phyloP scores from a whole-genome alignment of 2,888 invertebrate genomes.

The Ellobium chinense region DNA sequence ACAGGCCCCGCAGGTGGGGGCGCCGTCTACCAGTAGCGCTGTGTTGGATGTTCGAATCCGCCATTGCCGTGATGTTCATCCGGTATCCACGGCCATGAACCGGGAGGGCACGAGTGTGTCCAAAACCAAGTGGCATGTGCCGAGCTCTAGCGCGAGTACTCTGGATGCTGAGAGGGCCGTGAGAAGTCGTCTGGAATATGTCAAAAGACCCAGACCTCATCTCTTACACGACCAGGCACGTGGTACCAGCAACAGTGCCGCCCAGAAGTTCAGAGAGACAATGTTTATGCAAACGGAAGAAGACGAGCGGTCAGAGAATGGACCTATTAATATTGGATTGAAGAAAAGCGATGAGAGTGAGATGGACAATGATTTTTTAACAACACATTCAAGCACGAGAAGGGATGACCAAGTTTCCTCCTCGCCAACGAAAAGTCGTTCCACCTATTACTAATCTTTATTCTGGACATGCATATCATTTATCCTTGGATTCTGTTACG shows the following conservation, averaged over 20 bases:
- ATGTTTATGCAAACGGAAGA: too few species aligned
- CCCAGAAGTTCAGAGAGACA: too few species aligned
- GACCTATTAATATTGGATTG: background rate
- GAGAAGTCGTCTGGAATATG: conserved; percentile 10
- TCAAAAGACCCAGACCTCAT: background rate
- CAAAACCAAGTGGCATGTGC: conserved; percentile 50
- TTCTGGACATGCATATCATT: too few species aligned
- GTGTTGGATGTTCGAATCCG: conserved; percentile 5
- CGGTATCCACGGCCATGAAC: conserved; percentile 51
- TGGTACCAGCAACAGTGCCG: background rate
- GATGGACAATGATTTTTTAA: background rate
- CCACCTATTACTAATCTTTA: background rate
- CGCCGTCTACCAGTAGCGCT: background rate
- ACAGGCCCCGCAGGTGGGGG: background rate
- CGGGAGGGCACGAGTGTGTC: conserved; percentile 49
- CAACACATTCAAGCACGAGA: background rate
- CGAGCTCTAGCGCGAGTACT: conserved; percentile 13
- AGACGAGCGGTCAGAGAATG: too few species aligned
- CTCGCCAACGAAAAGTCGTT: conserved; percentile 1
- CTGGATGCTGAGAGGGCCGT: conserved; percentile 15
- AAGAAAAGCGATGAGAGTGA: background rate
- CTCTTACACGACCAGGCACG: background rate
- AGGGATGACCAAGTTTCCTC: background rate
- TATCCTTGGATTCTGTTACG: too few species aligned
- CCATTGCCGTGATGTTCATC: conserved; percentile 46